A percentile compares a stretch with the other conserved stretches of the same genome.
Conservation (phyloP, 2,797 vertebrate genomes). For the Brachyrhaphis roseni region DNA sequence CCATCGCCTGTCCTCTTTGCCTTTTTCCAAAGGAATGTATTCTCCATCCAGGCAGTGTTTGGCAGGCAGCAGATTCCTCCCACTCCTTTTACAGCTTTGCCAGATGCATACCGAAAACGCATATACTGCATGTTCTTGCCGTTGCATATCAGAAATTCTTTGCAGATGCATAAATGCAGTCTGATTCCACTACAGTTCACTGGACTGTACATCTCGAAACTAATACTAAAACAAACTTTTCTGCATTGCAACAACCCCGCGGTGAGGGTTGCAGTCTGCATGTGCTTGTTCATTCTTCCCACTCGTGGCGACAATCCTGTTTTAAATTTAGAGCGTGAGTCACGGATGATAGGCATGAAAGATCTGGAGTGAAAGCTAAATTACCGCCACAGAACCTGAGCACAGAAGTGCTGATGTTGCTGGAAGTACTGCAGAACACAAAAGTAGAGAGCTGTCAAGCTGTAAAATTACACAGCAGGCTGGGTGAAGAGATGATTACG, state of each 20-base stretch:
- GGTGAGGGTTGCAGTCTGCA: not conserved
- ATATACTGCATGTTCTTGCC: constrained; percentile 11
- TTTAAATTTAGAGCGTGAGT: constrained; percentile 64
- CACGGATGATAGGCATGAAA: constrained; percentile 48
- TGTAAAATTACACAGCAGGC: constrained; percentile 65
- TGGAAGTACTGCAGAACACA: constrained; percentile 56
- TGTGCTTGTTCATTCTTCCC: constrained; percentile 29
- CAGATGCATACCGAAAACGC: constrained; percentile 25
- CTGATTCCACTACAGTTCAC: not conserved
- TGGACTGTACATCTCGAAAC: not conserved
- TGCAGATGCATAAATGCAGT: not conserved
- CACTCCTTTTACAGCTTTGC: constrained; percentile 40
- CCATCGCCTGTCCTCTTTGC: constrained; percentile 63
- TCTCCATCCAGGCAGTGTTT: constrained; percentile 42
- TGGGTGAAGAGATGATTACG: constrained; percentile 70
- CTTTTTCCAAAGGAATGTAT: constrained; percentile 46
- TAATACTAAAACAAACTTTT: not conserved
- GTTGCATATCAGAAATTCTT: not conserved
- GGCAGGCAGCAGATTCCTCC: constrained; percentile 42
- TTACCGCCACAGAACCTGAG: constrained; percentile 61
- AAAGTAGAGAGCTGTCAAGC: constrained; percentile 71
- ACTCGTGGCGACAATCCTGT: constrained; percentile 18
- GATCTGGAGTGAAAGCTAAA: constrained; percentile 69
- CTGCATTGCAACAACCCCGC: not conserved
- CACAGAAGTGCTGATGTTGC: constrained; percentile 69